Percentiles rank a stretch among this genome's conserved stretches.
phyloP scores from a whole-genome alignment of 2,888 invertebrate species.

The Trileptium ribeirensis region DNA sequence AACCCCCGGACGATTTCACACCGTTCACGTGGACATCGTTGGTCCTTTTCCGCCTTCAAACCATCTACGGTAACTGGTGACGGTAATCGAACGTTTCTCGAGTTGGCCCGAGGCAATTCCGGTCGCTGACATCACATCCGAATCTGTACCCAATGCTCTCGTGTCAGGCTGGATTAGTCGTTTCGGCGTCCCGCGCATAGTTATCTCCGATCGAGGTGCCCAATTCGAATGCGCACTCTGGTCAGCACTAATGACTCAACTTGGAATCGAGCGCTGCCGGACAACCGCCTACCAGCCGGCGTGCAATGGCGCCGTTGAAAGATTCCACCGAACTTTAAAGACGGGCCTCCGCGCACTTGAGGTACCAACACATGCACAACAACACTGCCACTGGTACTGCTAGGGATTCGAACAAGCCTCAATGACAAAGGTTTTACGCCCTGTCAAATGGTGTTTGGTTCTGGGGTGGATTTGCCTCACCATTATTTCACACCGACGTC shows the following conservation, averaged over 20 bases:
- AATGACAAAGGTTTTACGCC: constrained; percentile 7
- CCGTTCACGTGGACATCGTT: constrained; percentile 3
- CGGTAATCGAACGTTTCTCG: constrained; percentile 1
- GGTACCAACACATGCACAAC: not conserved
- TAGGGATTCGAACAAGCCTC: not conserved
- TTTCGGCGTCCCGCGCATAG: not conserved
- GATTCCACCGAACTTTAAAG: constrained; percentile 11
- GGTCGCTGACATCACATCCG: not conserved
- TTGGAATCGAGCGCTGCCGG: not conserved
- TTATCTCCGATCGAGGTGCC: constrained; percentile 3
- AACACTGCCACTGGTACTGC: constrained; percentile 7
- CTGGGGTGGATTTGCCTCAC: not conserved
- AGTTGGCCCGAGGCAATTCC: constrained; percentile 10
- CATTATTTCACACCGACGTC: not conserved
- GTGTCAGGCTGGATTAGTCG: not conserved
- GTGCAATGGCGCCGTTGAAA: constrained; percentile 7
- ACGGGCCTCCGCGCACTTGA: not conserved
- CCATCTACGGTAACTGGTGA: constrained; percentile 1
- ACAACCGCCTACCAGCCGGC: constrained; percentile 14
- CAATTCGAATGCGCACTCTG: constrained; percentile 12
- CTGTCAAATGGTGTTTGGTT: not conserved
- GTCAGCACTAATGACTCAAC: not conserved
- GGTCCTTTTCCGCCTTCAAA: constrained; percentile 7
- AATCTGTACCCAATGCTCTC: not conserved
- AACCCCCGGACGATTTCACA: not conserved